These are phyloP conservation scores for Lissonota sp. DNA, from an alignment of 2,888 invertebrate genomes.

Conservation along the genomic window DNA sequence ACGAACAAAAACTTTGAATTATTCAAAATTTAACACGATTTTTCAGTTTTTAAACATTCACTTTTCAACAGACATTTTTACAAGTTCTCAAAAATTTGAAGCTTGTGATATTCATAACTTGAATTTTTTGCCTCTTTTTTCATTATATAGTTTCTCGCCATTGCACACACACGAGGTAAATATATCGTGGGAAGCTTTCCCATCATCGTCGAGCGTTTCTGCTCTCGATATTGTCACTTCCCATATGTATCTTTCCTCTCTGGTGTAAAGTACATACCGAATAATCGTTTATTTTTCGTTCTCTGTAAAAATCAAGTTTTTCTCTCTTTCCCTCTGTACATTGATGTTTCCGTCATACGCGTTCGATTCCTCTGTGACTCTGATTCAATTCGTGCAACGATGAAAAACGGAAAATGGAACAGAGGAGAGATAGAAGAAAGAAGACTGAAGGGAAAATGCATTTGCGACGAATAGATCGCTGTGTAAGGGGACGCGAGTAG, in stretches of 20 bases:
- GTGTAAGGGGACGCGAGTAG: not conserved
- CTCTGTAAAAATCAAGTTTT: not conserved
- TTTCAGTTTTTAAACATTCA: not conserved
- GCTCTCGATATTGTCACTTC: not conserved
- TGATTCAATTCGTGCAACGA: too few relatives aligned
- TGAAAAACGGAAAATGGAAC: too few relatives aligned
- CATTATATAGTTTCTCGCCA: not conserved
- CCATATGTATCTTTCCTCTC: not conserved
- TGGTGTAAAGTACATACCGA: not conserved
- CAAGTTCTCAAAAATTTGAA: not conserved
- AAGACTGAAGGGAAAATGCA: not conserved
- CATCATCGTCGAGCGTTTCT: not conserved
- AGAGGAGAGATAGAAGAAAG: not conserved
- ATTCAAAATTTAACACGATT: too few relatives aligned
- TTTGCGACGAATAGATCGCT: not conserved
- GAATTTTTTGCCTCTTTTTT: slow-evolving; percentile 1
- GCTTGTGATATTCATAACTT: too few relatives aligned
- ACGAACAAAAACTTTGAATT: too few relatives aligned
- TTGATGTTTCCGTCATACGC: not conserved
- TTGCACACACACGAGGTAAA: not conserved
- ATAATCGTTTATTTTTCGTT: not conserved
- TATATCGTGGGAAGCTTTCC: not conserved
- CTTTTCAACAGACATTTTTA: not conserved
- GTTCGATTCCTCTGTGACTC: too few relatives aligned
- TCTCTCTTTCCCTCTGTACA: not conserved